Evolutionary conservation across 92 coral and sea anemone species (phyloP), one percentile per base, ranked within the genome.

Genomic region (Heteractis magnifica): DNA sequence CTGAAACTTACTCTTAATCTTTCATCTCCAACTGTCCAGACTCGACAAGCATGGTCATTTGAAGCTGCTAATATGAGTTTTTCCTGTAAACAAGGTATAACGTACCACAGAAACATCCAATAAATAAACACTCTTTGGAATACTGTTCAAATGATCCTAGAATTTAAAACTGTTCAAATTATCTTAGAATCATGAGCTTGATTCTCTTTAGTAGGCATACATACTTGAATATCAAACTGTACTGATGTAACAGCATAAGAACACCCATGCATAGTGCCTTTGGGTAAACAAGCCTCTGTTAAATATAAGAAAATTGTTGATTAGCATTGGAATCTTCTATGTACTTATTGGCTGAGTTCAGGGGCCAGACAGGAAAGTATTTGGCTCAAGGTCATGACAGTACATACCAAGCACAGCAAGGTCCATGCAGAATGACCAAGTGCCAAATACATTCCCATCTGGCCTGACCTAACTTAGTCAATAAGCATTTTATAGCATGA

Each of bases 1-100:
- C 11, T 9, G 13, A 34, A 8, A 71, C 99, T 86, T 83, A 96
- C 99, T 84, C 99, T 88, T 41, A 92, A 85, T 83, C 99, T 91
- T 65, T 95, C 98, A 89, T 96, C 98, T 5, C 83, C 80, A 68
- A 92, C 87, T 8, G 98, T 96, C 99, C 99, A 96, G 50, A 96
- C 98, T 11, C 97, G 88, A 80, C 99, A 96, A 3, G 99, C 94
- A 44, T 88, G 89, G 68, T 96, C 99, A 86, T 96, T 95, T 12
- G 99, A 96, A 14, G 98, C 87, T 20, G 99, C 97, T 65, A 96
- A 76, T 15, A 96, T 65, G 59, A 96, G 90, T 86, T 96, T 96
- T 84, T 96, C 98, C 99, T 94, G 78, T 49, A 48, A 83, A 49
- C 18, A 19, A 53, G 19, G 26, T 49, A 48, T 8, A 15, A 55